Evolutionary conservation across 1,140 invertebrate species (phyloP).

Genomic region (Drosophila mayri): DNA sequence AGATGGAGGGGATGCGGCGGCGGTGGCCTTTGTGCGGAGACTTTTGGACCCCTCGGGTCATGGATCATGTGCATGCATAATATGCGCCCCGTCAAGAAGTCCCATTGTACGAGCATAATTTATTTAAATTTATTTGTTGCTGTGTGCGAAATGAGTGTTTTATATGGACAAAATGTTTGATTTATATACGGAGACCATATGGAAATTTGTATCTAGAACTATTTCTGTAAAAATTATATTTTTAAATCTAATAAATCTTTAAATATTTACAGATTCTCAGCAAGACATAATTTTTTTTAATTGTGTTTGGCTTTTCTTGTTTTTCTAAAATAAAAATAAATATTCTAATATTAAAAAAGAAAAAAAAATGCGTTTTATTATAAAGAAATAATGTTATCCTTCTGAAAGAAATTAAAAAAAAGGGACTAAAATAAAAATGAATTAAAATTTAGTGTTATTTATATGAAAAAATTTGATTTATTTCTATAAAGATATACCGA

Average conservation of each 20-base stretch:
- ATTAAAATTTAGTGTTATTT: too few species aligned
- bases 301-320: too few species aligned
- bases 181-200: neutral
- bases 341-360: neutral
- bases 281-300: neutral
- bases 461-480: too few species aligned
- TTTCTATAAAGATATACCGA: too few species aligned
- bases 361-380: too few species aligned
- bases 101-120: constrained; percentile 40
- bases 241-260: too few species aligned
- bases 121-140: constrained; percentile 67
- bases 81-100: constrained; percentile 44
- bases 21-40: constrained; percentile 40
- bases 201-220: constrained; percentile 10
- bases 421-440: neutral
- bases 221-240: neutral
- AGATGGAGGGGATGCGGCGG: constrained; percentile 30
- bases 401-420: neutral
- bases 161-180: neutral
- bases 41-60: constrained; percentile 33
- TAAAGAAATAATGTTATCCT: neutral
- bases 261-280: neutral
- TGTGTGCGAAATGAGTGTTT: constrained; percentile 33
- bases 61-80: constrained; percentile 72
- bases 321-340: too few species aligned